Evolutionary conservation across 2,113 vertebrate species (phyloP).

Genomic region (Sceloporus undulatus): DNA sequence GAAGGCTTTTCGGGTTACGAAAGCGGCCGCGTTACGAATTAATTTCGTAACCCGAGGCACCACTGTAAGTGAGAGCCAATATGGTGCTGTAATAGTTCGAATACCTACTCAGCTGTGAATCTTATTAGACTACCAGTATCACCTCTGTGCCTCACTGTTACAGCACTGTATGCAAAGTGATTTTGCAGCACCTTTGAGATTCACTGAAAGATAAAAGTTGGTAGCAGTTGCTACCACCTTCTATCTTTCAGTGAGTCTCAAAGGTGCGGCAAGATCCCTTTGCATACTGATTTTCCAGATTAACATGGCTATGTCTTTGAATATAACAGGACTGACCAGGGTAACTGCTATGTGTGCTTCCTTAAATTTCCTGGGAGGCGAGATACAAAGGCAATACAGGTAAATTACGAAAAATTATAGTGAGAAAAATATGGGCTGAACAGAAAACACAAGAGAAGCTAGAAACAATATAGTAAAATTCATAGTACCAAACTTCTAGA

Average conservation of each 20-base stretch:
- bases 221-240: no score
- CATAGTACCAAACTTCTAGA: not conserved
- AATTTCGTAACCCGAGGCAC: no score
- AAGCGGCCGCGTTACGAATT: no score
- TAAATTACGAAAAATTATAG: not conserved
- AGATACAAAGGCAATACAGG: not conserved
- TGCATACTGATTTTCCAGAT: no score
- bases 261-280: no score
- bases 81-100: not conserved
- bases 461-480: not conserved
- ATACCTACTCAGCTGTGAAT: not conserved
- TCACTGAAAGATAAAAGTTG: no score
- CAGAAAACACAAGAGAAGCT: not conserved
- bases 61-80: not conserved
- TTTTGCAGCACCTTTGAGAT: no score
- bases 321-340: not conserved
- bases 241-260: no score
- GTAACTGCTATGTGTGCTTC: no score
- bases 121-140: not conserved
- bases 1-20: no score
- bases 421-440: not conserved
- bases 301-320: no score
- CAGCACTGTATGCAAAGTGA: not conserved
- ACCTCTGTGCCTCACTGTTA: not conserved
- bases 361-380: not conserved